phyloP scores from a whole-genome alignment of 1,140 invertebrate species.

The Neelides sp. region DNA sequence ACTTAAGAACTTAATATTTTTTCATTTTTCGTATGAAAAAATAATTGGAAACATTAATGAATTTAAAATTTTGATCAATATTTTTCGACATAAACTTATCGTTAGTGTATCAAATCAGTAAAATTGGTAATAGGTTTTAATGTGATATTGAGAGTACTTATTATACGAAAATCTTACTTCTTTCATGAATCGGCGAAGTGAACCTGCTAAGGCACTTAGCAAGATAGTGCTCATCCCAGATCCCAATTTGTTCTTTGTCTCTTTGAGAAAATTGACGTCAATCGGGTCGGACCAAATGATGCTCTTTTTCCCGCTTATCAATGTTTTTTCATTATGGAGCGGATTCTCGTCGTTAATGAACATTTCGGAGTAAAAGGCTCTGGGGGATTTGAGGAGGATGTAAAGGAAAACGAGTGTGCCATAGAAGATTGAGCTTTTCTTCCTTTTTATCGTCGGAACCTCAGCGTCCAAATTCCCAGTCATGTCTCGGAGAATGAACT shows the following conservation, averaged over 20 bases:
- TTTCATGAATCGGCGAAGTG: constrained; percentile 15
- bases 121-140: too few relatives aligned
- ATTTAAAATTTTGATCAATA: too few relatives aligned
- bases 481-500: constrained; percentile 25
- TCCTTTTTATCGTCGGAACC: constrained; percentile 1
- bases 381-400: constrained; percentile 15
- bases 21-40: too few relatives aligned
- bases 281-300: constrained; percentile 23
- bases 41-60: too few relatives aligned
- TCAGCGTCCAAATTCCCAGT: constrained; percentile 10
- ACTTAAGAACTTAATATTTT: too few relatives aligned
- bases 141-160: too few relatives aligned
- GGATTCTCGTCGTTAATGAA: constrained; percentile 16
- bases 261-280: constrained; percentile 17
- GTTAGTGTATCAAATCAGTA: too few relatives aligned
- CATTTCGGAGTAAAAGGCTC: constrained; percentile 22
- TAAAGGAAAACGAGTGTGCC: constrained; percentile 18
- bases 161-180: constrained; percentile 7
- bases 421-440: constrained; percentile 10
- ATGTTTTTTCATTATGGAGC: constrained; percentile 15
- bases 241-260: constrained; percentile 13
- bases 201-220: constrained; percentile 12
- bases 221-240: constrained; percentile 22
- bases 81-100: too few relatives aligned
- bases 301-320: constrained; percentile 9